These are phyloP conservation scores for Scolopax rusticola DNA, from an alignment of 2,797 vertebrate genomes.

Conservation along the genomic window DNA sequence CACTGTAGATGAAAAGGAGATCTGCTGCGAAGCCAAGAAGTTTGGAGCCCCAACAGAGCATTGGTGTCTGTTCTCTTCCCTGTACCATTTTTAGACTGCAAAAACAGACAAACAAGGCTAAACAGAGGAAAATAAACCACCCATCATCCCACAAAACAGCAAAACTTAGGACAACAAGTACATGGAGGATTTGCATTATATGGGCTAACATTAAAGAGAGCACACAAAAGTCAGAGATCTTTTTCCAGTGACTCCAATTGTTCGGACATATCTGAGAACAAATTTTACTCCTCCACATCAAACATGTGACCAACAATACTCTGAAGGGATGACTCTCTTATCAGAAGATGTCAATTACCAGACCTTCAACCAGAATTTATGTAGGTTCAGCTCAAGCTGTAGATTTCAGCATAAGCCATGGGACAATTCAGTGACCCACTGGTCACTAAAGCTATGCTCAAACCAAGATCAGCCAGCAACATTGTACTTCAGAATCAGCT, in stretches of 20 bases:
- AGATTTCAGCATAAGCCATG: background rate
- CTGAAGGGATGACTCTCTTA: background rate
- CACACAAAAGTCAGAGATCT: background rate
- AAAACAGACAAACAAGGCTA: background rate
- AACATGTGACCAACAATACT: background rate
- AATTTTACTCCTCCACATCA: background rate
- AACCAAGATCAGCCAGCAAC: background rate
- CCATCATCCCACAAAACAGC: background rate
- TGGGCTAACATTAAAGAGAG: background rate
- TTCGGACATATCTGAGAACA: background rate
- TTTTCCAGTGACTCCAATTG: background rate
- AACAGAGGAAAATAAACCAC: background rate
- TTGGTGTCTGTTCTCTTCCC: background rate
- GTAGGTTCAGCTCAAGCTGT: background rate
- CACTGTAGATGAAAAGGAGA: background rate
- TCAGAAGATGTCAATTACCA: background rate
- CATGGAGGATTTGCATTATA: background rate
- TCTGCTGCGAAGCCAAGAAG: background rate
- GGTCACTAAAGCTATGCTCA: background rate
- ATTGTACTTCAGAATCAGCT: fast-evolving
- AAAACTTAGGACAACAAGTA: background rate
- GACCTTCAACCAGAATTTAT: background rate
- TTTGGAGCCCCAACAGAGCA: fast-evolving
- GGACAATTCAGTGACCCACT: background rate
- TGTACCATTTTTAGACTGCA: background rate